A percentile compares a stretch with the other conserved stretches of the same genome.
Conservation (phyloP, 2,797 vertebrate genomes). For the Enteromius argenteus region DNA sequence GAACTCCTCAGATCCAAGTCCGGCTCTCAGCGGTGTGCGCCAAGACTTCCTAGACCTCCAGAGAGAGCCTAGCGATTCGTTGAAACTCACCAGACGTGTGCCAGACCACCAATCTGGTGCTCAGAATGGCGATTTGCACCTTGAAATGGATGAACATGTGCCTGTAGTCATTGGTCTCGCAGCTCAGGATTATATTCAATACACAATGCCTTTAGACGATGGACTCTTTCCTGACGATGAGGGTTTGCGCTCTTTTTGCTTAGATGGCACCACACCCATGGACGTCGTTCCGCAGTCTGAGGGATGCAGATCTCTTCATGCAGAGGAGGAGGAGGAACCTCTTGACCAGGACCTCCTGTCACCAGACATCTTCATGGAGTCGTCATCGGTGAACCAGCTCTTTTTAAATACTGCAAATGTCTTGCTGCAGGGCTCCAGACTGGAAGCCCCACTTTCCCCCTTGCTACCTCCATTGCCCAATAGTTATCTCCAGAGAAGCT, state of each 20-base stretch:
- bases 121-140: conserved; percentile 88
- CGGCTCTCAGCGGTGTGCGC: conserved; percentile 80
- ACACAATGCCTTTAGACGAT: conserved; percentile 99
- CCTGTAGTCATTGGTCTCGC: conserved; percentile 96
- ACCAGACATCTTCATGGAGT: conserved; percentile 92
- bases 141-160: conserved; percentile 94
- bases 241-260: conserved; percentile 89
- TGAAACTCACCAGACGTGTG: conserved; percentile 71
- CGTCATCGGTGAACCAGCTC: conserved; percentile 86
- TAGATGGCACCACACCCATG: conserved; percentile 94
- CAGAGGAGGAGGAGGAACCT: conserved; percentile 82
- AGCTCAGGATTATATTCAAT: conserved; percentile 99
- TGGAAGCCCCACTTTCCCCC: conserved; percentile 91
- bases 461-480: conserved; percentile 91
- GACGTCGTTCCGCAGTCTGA: conserved; percentile 89
- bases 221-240: conserved; percentile 89
- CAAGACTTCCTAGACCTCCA: conserved; percentile 94
- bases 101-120: conserved; percentile 72
- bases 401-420: conserved; percentile 88
- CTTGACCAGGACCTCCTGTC: conserved; percentile 87
- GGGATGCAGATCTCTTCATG: conserved; percentile 77
- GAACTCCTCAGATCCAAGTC: conserved; percentile 81
- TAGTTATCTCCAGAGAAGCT: conserved; percentile 89
- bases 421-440: conserved; percentile 88
- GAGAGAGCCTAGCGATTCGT: conserved; percentile 84